These are phyloP conservation scores for Branchipolynoe longqiensis DNA, from an alignment of 2,888 invertebrate species.

Conservation along the genomic window DNA sequence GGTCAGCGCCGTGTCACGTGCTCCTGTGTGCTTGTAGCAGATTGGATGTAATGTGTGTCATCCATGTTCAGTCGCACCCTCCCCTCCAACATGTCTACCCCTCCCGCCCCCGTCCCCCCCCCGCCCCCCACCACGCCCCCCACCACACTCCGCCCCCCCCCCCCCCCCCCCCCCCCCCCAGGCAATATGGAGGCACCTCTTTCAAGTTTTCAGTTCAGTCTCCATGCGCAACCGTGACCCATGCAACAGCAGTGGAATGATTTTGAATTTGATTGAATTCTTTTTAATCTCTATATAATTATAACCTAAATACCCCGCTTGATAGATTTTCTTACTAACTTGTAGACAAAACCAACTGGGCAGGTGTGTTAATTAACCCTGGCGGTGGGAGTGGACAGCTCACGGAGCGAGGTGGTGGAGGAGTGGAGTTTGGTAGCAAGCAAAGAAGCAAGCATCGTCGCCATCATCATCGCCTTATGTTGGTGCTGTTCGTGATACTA, in stretches of 20 bases:
- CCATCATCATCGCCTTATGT: no score
- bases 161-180: neutral
- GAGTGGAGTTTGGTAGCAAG: no score
- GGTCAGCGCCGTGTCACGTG: constrained; percentile 34
- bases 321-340: neutral
- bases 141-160: neutral
- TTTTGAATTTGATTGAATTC: no score
- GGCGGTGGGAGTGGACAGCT: neutral
- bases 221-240: neutral
- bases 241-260: constrained; percentile 12
- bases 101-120: neutral
- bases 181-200: constrained; percentile 49
- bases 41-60: constrained; percentile 51
- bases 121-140: neutral
- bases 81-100: neutral
- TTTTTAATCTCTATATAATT: no score
- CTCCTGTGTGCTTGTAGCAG: constrained; percentile 45
- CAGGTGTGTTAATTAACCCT: neutral
- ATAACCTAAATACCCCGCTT: neutral
- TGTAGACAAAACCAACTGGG: neutral
- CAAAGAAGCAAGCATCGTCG: no score
- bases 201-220: constrained; percentile 57
- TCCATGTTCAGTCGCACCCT: neutral
- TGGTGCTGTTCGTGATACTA: no score
- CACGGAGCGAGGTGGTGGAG: neutral